phyloP scores from a whole-genome alignment of 2,113 vertebrate genomes.

The Seriola rivoliana region DNA sequence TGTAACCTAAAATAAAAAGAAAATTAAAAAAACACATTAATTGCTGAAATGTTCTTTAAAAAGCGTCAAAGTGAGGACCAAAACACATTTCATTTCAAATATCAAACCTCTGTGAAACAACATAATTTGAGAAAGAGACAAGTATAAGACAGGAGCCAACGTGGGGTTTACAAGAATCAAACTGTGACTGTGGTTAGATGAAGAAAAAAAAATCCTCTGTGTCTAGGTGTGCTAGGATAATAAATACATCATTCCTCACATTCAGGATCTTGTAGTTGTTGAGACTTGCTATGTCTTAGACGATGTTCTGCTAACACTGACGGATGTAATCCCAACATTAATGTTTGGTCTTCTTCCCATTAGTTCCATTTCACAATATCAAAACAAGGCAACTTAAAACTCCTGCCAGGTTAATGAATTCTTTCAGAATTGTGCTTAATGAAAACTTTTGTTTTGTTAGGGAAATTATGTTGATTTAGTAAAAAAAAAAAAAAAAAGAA shows the following conservation, averaged over 20 bases:
- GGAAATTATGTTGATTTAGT: neutral
- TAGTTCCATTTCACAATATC: neutral
- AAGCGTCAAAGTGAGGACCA: neutral
- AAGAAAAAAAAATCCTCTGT: neutral
- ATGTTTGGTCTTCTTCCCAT: neutral
- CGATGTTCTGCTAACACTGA: neutral
- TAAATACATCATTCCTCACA: neutral
- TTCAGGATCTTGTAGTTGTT: conserved; percentile 10
- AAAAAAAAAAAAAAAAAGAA: too few relatives aligned
- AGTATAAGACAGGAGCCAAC: neutral
- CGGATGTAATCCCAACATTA: neutral
- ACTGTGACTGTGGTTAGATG: neutral
- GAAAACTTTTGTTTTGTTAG: neutral
- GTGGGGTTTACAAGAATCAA: neutral
- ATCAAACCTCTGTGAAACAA: neutral
- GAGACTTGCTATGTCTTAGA: conserved; percentile 1
- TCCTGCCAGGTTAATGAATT: neutral
- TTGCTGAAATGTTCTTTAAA: neutral
- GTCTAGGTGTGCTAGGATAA: neutral
- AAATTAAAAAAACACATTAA: conserved; percentile 44
- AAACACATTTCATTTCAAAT: neutral
- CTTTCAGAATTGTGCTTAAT: neutral
- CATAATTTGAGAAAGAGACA: neutral
- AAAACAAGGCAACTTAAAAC: neutral
- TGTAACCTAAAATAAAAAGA: conserved; percentile 89